Evolutionary conservation across 2,113 vertebrate species (phyloP).

Genomic region (Bujurquina vittata): DNA sequence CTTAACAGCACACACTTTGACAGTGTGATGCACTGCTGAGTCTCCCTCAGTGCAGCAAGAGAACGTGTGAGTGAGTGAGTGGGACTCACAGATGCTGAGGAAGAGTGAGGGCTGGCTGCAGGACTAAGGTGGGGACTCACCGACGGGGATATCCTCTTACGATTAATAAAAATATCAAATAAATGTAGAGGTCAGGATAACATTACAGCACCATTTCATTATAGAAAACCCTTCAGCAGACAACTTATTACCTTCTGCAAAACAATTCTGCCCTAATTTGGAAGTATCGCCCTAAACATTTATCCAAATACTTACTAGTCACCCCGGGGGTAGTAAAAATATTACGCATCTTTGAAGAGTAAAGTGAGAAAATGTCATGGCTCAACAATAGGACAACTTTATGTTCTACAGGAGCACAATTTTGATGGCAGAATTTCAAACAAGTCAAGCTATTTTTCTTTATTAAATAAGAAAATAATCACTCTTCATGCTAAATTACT

Average conservation of each 20-base stretch:
- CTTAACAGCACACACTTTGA: constrained; percentile 1
- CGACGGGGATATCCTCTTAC: no score
- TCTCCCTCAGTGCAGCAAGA: neutral
- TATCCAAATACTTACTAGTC: no score
- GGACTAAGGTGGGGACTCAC: neutral
- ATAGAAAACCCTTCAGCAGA: no score
- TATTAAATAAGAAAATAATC: neutral
- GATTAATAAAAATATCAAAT: no score
- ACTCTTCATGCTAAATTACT: neutral
- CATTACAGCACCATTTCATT: no score
- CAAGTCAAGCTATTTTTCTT: neutral
- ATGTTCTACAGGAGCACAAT: neutral
- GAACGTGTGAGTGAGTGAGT: neutral
- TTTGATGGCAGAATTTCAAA: neutral
- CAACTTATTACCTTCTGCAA: no score
- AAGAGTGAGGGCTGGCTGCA: neutral
- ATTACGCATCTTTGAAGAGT: no score
- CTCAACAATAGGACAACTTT: neutral
- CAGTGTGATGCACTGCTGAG: neutral
- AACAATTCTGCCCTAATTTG: no score
- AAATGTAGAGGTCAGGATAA: no score
- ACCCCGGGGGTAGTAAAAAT: no score
- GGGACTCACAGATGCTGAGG: neutral
- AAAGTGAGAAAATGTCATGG: no score
- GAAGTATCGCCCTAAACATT: no score